Base-by-base conservation (phyloP, 92 coral and sea anemone genomes). In the Nematostella vectensis region DNA sequence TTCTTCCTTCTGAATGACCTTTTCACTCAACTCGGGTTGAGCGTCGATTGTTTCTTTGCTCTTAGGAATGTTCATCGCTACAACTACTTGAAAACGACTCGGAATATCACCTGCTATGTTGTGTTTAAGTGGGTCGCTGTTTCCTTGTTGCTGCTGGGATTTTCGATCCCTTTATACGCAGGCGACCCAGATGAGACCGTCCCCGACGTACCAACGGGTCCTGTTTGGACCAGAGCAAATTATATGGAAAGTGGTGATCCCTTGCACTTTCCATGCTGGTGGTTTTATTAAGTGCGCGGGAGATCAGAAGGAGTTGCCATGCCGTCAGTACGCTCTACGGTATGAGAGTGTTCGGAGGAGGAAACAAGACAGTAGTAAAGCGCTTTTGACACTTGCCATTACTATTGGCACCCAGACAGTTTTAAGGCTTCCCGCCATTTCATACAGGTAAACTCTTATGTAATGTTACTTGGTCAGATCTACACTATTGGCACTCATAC, bases 181-280 rank as follows among this genome's bases (percentile, higher is more conserved):
- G 0, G 3, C 2, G 70, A 52, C 11, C 51, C 31, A 18, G 53
- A 64, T 20, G 10, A 25, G 4, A 60, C 42, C 11, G 33, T 48
- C 38, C 51, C 50, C 57, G 70, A 64, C 52, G 4, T 64, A 64
- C 61, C 70, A 64, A 43, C 26, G 61, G 2, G 58, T 64, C 4
- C 42, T 64, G 13, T 64, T 64, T 38, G 70, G 70, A 1, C 70
- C 70, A 11, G 51, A 55, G 23, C 70, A 64, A 27, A 25, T 53
- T 0, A 64, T 64, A 56, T 64, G 70, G 70, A 64, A 64, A 27
- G 25, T 54, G 4, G 70, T 64, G 3, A 64, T 53, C 17, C 70
- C 70, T 17, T 28, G 19, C 2, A 0, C 33, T 40, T n/a, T n/a
- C 53, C 3, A 53, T 53, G 15, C 17, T 53, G 1, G 17, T 37